A percentile compares a stretch with the other conserved stretches of the same genome.
phyloP scores from a whole-genome alignment of 2,888 invertebrate genomes.

The Anthoptus insignis region DNA sequence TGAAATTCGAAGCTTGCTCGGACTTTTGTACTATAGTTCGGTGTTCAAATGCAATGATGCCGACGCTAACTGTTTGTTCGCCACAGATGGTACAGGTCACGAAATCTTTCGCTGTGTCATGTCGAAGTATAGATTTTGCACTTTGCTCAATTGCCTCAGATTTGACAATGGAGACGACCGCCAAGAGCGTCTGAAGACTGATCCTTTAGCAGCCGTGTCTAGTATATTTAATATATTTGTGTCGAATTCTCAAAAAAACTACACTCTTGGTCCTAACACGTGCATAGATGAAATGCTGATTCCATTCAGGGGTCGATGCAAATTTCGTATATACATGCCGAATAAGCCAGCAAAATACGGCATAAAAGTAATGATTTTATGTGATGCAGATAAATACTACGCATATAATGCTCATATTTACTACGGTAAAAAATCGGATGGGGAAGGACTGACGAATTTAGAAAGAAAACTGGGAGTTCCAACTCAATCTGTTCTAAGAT shows the following conservation, averaged over 20 bases:
- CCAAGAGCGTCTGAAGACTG: conserved; percentile 18
- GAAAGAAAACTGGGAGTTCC: conserved; percentile 27
- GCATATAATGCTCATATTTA: conserved; percentile 41
- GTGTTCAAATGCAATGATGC: conserved; percentile 36
- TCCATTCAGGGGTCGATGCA: conserved; percentile 43
- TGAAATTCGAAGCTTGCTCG: conserved; percentile 36
- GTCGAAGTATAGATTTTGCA: conserved; percentile 30
- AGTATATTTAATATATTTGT: conserved; percentile 43
- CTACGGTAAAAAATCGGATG: conserved; percentile 50
- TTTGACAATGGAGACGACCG: conserved; percentile 34
- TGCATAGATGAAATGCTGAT: conserved; percentile 44
- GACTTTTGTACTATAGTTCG: conserved; percentile 45
- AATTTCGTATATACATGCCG: conserved; percentile 41
- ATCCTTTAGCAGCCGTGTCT: conserved; percentile 42
- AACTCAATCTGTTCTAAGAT: conserved; percentile 45
- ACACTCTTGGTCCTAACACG: conserved; percentile 37
- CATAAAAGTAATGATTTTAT: conserved; percentile 45
- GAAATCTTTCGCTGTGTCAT: conserved; percentile 43
- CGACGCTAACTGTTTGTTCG: conserved; percentile 42
- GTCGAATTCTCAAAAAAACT: conserved; percentile 38
- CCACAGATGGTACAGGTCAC: conserved; percentile 41
- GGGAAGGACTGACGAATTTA: conserved; percentile 44
- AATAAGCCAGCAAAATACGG: conserved; percentile 49
- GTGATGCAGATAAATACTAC: conserved; percentile 46
- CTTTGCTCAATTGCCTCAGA: conserved; percentile 37